Conservation (phyloP, 2,797 vertebrate genomes). For the Thunnus albacares region DNA sequence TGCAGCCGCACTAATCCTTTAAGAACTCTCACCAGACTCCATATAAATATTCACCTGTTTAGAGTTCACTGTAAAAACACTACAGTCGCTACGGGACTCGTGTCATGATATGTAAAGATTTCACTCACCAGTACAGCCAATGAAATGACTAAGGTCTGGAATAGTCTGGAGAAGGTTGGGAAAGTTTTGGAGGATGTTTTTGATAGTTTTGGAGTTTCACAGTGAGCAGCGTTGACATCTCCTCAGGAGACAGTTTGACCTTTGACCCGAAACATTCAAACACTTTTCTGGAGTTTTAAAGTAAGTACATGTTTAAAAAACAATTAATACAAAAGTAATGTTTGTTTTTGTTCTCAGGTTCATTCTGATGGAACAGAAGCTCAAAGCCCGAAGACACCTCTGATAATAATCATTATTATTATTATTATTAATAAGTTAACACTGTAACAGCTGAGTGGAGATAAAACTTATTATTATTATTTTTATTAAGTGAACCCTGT, state of each 20-base stretch:
- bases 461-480: neutral
- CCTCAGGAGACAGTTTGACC: neutral
- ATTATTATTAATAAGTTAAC: neutral
- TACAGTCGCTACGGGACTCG: neutral
- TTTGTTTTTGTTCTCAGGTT: slow-evolving; percentile 28
- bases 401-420: neutral
- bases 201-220: neutral
- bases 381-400: neutral
- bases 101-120: neutral
- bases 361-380: slow-evolving; percentile 1
- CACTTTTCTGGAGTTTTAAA: neutral
- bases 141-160: slow-evolving; percentile 1
- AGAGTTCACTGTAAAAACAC: slow-evolving; percentile 2
- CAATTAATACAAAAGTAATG: neutral
- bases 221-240: too few relatives aligned
- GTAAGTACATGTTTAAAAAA: neutral
- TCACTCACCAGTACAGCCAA: neutral
- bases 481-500: neutral
- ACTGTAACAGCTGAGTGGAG: neutral
- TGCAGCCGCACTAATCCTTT: slow-evolving; percentile 62
- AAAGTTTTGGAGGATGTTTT: neutral
- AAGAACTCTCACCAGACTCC: slow-evolving; percentile 70
- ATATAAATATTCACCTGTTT: slow-evolving; percentile 25
- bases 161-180: neutral
- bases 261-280: neutral